Base-by-base conservation (phyloP, 1,140 invertebrate species). In the Apolygus lucorum region DNA sequence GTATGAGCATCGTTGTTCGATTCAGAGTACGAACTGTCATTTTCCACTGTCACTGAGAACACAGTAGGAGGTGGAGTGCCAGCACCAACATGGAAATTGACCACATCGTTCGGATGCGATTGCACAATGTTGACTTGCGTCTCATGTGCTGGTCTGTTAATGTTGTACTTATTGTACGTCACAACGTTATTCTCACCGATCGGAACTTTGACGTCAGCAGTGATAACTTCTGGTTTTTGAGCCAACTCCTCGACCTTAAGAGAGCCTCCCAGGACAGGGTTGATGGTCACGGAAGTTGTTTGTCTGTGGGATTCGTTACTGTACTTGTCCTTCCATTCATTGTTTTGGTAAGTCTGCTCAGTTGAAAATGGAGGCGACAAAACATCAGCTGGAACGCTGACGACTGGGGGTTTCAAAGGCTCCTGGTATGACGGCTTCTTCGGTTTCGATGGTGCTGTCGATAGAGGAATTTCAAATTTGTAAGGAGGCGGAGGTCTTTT, bases 401-500 rank as follows among this genome's bases (percentile, higher is more conserved):
- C 17, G 4, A 42, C 54, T 4, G 22, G 4, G 22, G 54, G 54
- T 21, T 22, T 59, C 11, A 21, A 24, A 14, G 22, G 2, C 22
- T 59, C 54, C 54, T 29, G 72, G 72, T 42, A 54, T 59, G 22
- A 42, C 62, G 42, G 72, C 65, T 25, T 28, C 49, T 28, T 68
- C 71, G 67, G 62, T 75, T 69, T 72, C 28, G 28, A 67, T 70
- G 49, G 64, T 4, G 70, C 52, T 2, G 42, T 66, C 17, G 59
- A 29, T 29, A 62, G 34, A 42, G 76, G 74, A 25, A 72, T 68
- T 73, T 77, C 76, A 73, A 76, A 76, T 68, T 74, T 76, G 65
- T 78, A 77, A 63, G 77, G 77, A 54, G 76, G 75, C 24, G 63
- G 63, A 67, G 72, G 74, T 27, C 72, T 67, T 24, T 72, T 71